These are phyloP conservation scores for Harlomillsia oculata DNA, from an alignment of 1,140 invertebrate species.

Conservation along the genomic window DNA sequence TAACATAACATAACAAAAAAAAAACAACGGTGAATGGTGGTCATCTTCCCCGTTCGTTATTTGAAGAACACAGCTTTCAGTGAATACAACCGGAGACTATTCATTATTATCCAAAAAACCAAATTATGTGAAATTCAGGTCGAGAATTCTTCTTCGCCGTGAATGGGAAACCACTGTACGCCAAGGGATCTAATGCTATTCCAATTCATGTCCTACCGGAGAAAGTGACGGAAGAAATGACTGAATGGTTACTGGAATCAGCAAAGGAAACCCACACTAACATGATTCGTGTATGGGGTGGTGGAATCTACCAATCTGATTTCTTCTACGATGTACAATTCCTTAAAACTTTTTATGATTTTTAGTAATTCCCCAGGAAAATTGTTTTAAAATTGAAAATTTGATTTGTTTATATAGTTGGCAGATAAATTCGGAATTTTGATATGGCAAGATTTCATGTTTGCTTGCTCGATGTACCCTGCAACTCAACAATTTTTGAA, in stretches of 20 bases:
- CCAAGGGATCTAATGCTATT: slow-evolving; percentile 95
- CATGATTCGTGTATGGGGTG: slow-evolving; percentile 93
- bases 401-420: slow-evolving; percentile 35
- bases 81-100: no score
- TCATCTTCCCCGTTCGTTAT: no score
- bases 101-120: no score
- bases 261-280: slow-evolving; percentile 78
- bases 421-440: slow-evolving; percentile 72
- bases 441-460: slow-evolving; percentile 94
- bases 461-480: slow-evolving; percentile 94
- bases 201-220: slow-evolving; percentile 82
- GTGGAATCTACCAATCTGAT: slow-evolving; percentile 83
- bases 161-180: slow-evolving; percentile 78
- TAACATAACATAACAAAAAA: no score
- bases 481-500: slow-evolving; percentile 58
- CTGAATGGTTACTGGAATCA: slow-evolving; percentile 54
- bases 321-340: slow-evolving; percentile 14
- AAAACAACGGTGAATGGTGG: no score
- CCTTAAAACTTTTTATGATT: not conserved
- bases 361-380: not conserved
- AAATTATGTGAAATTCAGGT: slow-evolving; percentile 54
- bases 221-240: slow-evolving; percentile 45
- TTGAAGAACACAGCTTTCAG: no score
- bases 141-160: slow-evolving; percentile 79
- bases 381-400: not conserved